A percentile compares a stretch with the other conserved stretches of the same genome.
These are phyloP conservation scores for Tursiops truncatus DNA, from an alignment of 2,113 vertebrate species.

Conservation along the genomic window DNA sequence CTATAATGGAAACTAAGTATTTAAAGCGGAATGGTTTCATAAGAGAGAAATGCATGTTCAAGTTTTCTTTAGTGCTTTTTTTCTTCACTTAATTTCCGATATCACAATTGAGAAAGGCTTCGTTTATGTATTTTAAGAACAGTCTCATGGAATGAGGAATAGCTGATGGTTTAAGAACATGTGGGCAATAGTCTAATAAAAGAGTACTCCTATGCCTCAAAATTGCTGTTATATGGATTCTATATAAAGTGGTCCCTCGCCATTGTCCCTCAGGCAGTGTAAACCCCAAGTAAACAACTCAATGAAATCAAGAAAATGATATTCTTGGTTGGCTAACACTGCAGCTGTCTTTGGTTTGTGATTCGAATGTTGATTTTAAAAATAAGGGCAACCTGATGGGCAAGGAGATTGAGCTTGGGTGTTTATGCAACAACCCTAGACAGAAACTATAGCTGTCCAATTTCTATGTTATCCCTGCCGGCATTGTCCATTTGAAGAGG, in stretches of 20 bases:
- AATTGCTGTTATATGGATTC: conserved; percentile 51
- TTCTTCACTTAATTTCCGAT: conserved; percentile 23
- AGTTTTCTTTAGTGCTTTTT: not conserved
- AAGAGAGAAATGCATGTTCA: not conserved
- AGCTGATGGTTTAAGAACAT: conserved; percentile 58
- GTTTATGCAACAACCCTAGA: not conserved
- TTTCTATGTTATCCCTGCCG: not conserved
- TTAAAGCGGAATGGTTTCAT: not conserved
- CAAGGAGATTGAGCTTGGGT: not conserved
- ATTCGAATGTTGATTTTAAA: conserved; percentile 46
- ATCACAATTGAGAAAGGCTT: not conserved
- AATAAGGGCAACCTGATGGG: not conserved
- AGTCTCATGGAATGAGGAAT: not conserved
- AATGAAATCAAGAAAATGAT: conserved; percentile 48
- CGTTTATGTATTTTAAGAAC: conserved; percentile 32
- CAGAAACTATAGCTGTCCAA: not conserved
- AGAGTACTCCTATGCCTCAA: conserved; percentile 17
- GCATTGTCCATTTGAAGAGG: not conserved
- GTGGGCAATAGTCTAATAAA: conserved; percentile 35
- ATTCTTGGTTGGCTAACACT: conserved; percentile 39
- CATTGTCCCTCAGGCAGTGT: conserved; percentile 22
- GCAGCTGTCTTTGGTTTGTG: conserved; percentile 2
- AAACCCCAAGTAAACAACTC: conserved; percentile 52
- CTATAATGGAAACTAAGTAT: not conserved
- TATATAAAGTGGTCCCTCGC: conserved; percentile 8